Evolutionary conservation across 2,797 vertebrate genomes (phyloP).

Genomic region (Spheniscus humboldti): DNA sequence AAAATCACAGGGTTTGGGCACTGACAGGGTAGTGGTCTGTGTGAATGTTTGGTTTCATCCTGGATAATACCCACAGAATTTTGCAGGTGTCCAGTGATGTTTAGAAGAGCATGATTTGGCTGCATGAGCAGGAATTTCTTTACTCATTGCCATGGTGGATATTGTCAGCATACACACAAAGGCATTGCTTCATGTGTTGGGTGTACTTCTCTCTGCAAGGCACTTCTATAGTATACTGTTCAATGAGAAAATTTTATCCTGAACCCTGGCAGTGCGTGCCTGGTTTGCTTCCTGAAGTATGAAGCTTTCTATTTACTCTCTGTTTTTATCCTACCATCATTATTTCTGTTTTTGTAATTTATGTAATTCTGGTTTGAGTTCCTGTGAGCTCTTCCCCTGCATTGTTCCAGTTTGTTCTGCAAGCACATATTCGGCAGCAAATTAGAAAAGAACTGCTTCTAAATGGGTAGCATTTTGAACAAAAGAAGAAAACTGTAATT

Average conservation of each 20-base stretch:
- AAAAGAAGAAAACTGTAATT: constrained; percentile 34
- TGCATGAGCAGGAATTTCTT: background rate
- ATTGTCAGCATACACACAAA: background rate
- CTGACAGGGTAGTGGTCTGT: background rate
- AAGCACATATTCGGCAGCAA: background rate
- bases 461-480: constrained; percentile 26
- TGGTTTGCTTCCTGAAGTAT: background rate
- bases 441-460: constrained; percentile 19
- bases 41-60: background rate
- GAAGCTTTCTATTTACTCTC: background rate
- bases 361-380: background rate
- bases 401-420: background rate
- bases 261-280: background rate
- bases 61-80: background rate
- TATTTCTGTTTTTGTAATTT: background rate
- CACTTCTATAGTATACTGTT: background rate
- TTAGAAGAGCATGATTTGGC: background rate
- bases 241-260: background rate
- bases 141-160: background rate
- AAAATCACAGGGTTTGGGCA: background rate
- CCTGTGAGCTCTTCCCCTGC: background rate
- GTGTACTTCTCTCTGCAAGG: background rate
- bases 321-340: background rate
- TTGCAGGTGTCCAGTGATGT: background rate
- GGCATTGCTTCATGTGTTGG: background rate